Evolutionary conservation across 2,113 vertebrate genomes (phyloP), one percentile per base, ranked within the genome.

Genomic region (Oreochromis tanganicae): DNA sequence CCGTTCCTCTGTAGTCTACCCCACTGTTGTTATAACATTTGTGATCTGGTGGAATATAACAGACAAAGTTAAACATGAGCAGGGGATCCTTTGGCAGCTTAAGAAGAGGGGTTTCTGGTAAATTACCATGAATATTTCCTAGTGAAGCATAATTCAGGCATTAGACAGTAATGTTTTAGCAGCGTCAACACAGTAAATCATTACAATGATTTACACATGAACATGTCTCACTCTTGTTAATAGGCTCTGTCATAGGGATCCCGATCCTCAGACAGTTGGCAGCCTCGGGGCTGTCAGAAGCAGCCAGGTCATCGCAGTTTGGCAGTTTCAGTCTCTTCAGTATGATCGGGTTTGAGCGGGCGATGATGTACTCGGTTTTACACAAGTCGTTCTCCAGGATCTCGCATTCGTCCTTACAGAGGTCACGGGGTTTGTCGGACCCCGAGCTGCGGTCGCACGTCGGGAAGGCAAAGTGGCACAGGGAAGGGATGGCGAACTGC

Each of bases 381-480:
- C 99, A 99, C 83, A 99, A 94, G 92, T 99, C 98, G 0, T 99
- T 99, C 66, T 99, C 99, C 94, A 99, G 96, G 89, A 99, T 99
- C 94, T 99, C 99, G 7, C 99, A 99, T 87, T 99, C 99, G 7
- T 99, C 99, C 0, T 98, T 97, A 92, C 99, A 99, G 81, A 99
- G 95, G 90, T 99, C 99, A 0, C 99, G 97, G 0, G 99, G 98
- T 59, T 98, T 99, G n/a, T 99, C 97, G 0, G 95, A 83, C 0
- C 98, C 71, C 0, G 98, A 97, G 16, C 97, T 98, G 85, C 98
- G 97, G 19, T 99, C 98, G 1, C 99, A 99, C 27, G 98, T 98
- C 0, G 98, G 98, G 94, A 99, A 99, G 93, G 98, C 99, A 0
- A 99, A 99, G 96, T 99, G 98, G 94, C 99, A 99, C 57, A 99